phyloP scores from a whole-genome alignment of 2,797 vertebrate species.

The Heterohyrax brucei region DNA sequence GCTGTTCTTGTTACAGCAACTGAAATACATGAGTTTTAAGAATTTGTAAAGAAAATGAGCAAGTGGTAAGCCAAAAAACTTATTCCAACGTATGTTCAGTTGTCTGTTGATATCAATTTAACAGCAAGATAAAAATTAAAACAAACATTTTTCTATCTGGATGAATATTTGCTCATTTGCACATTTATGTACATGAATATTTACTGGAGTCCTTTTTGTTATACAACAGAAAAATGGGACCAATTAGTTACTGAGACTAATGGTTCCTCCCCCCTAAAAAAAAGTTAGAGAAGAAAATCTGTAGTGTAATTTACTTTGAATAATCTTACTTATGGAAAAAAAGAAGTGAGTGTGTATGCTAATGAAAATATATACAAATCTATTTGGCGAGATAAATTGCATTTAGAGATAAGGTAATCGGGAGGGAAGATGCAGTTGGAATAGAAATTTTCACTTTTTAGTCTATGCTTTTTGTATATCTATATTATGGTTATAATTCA shows the following conservation, averaged over 20 bases:
- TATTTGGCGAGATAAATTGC: not conserved
- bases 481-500: constrained; percentile 13
- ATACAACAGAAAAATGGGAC: not conserved
- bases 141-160: not conserved
- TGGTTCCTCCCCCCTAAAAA: not conserved
- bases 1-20: not conserved
- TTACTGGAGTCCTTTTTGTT: not conserved
- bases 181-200: not conserved
- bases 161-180: not conserved
- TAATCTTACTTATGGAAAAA: not conserved
- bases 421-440: not conserved
- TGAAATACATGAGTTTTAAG: not conserved
- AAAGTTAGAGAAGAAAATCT: not conserved
- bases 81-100: not conserved
- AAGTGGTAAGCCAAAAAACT: not conserved
- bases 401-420: not conserved
- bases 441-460: constrained; percentile 41
- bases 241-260: not conserved
- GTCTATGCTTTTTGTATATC: not conserved
- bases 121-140: constrained; percentile 44
- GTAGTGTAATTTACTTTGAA: constrained; percentile 3
- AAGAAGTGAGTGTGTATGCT: not conserved
- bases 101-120: not conserved
- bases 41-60: constrained; percentile 8
- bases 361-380: not conserved